Evolutionary conservation across 2,888 invertebrate species (phyloP), one percentile per base, ranked within the genome.

Genomic region (Ephialtes manifestator): DNA sequence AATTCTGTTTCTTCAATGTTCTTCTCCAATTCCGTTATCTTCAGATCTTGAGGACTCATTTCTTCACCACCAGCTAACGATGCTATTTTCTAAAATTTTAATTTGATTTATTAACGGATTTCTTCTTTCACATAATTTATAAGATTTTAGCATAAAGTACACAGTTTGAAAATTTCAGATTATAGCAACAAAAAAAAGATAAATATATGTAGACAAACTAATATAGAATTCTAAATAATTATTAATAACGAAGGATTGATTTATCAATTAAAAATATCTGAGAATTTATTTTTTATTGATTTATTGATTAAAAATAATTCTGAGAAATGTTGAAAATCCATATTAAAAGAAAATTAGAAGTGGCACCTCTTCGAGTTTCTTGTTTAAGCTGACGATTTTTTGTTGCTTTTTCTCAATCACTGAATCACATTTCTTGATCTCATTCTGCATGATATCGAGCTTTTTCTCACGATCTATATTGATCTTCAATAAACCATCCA

Each of bases 1-100:
- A 95, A 95, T 63, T 96, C 96, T 2, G 95, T 93, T 28, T 95
- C 94, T 60, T 95, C 95, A 78, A 97, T 96, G 81, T 95, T 95
- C 89, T 95, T 96, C 91, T 97, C 97, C 86, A 97, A 89, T 83
- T 95, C 95, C 7, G 95, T 95, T 24, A 97, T 96, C 92, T 96
- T 96, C 48, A 95, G 92, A 92, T 97, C 96, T 90, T 95, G 94
- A 0, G 96, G 96, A 39, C 94, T 94, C 31, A 94, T 87, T 48
- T 94, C 94, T 67, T 93, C 89, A 7, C 93, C 94, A 24, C 88
- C 90, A 5, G 90, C 92, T 48, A 78, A 83, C 58, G 88, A 75
- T 51, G 88, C 81, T 31, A 90, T 48, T 11, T 90, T 88, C 94
- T 86, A 89, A 67, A 75, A 71, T 63, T 65, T 78, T 0, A 20